Evolutionary conservation across 2,113 vertebrate genomes (phyloP), one percentile per base, ranked within the genome.

Genomic region (Micromys minutus): DNA sequence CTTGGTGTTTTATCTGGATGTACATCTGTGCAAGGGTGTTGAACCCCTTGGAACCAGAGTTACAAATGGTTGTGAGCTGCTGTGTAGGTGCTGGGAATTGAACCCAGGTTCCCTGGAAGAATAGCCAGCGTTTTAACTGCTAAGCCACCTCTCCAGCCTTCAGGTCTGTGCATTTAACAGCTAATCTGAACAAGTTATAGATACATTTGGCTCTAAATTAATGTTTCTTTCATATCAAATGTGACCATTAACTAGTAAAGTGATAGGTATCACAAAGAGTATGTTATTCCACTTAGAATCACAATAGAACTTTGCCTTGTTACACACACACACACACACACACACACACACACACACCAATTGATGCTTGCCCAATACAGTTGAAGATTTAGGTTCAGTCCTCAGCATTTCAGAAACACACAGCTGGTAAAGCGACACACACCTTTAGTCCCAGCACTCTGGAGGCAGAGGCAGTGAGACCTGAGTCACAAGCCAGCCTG

Each of bases 211-310:
- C 39, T 92, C 45, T 95, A 95, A 83, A 92, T 88, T 92, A 86
- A 75, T 47, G 17, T 24, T 67, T 63, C 9, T 31, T n/a, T 36
- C 3, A 34, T 22, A 22, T 42, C 81, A 45, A 96, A 93, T 57
- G 36, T 42, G 50, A 39, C 16, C 89, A 95, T 85, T 77, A 94
- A 95, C 84, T 77, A 94, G 75, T 79, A 92, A 87, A 87, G 72
- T 61, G 36, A 87, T 1, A 94, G 72, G 0, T 74, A 80, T 29
- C 31, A 87, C 7, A 91, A 42, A 86, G 47, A 93, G 75, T 19
- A 94, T 87, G 52, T 72, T 85, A 65, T 59, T 90, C 72, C 87
- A 94, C 52, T 92, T 61, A 87, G 61, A 36, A 89, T 71, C 80
- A 86, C 21, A 91, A 67, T 71, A 96, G 5, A 59, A 22, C 39